Evolutionary conservation across 2,888 invertebrate species (phyloP).

Genomic region (Atherix ibis): DNA sequence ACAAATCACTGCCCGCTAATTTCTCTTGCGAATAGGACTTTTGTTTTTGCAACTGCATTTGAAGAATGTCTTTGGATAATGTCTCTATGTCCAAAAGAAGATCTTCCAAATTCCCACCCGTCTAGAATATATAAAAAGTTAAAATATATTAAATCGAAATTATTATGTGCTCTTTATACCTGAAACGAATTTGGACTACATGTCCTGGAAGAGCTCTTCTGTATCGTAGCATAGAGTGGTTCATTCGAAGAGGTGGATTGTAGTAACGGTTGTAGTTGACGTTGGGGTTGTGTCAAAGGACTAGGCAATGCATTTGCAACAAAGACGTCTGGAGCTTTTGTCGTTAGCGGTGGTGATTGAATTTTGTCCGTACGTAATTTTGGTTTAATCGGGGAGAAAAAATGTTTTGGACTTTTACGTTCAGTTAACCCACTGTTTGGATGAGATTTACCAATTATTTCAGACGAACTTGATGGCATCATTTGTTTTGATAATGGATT

Average conservation of each 20-base stretch:
- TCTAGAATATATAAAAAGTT: neutral
- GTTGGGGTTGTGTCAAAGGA: conserved; percentile 1
- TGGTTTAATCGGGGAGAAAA: conserved; percentile 34
- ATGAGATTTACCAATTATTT: neutral
- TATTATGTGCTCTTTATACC: too few relatives aligned
- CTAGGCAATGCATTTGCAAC: conserved; percentile 16
- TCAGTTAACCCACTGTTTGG: neutral
- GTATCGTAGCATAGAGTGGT: conserved; percentile 30
- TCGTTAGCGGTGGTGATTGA: conserved; percentile 4
- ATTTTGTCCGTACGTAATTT: conserved; percentile 20
- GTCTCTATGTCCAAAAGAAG: conserved; percentile 51
- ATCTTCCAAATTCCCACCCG: conserved; percentile 49
- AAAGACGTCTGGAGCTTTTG: conserved; percentile 24
- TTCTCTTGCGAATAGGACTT: conserved; percentile 15
- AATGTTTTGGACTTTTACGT: conserved; percentile 28
- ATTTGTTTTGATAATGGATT: too few relatives aligned
- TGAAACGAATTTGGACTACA: conserved; percentile 10
- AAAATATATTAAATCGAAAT: too few relatives aligned
- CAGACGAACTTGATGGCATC: neutral
- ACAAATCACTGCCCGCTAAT: neutral
- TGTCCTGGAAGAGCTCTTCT: conserved; percentile 20
- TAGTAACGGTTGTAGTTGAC: neutral
- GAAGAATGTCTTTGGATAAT: conserved; percentile 33
- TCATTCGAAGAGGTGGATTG: conserved; percentile 14
- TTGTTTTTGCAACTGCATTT: conserved; percentile 26